Base-by-base conservation (phyloP, 2,797 vertebrate species). In the Tapera naevia region DNA sequence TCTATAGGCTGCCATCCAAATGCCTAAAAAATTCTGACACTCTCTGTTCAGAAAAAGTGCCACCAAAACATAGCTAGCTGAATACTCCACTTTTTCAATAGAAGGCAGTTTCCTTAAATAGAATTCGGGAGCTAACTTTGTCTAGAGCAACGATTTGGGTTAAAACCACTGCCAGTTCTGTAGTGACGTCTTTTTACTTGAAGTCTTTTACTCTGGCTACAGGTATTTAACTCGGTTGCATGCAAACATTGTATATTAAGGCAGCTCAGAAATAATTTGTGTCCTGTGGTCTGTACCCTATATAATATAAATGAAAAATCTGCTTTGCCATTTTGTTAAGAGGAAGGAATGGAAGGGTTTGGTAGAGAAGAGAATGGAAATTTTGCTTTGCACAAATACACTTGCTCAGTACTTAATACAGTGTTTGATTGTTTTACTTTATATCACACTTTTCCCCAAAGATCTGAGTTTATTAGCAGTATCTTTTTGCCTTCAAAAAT, bases 1-100 rank as follows among this genome's bases (percentile, higher is more conserved):
- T 91, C 89, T 45, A 80, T 94, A 96, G 95, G 96, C 96, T 96
- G 82, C 89, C 85, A 74, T 96, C 96, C 96, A 96, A 96, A 94
- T 95, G 85, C 94, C n/a, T n/a, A n/a, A 93, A 88, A 96, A 94
- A 91, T 92, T 89, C 75, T 93, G 96, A 96, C 93, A 91, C 87
- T 56, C 69, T 85, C 58, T 41, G 75, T 78, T 95, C 87, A 95
- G 85, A 86, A 93, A 53, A 96, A 94, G 82, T 95, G 93, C 87
- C 91, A 93, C 91, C 81, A 88, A 74, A 93, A 91, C 8, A 61
- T 78, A 95, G 95, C 82, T 91, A 86, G 75, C 85, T 96, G 87
- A 95, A 93, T 86, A 86, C 88, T 85, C 91, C 33, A 60, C 67
- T 93, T 93, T 86, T 91, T 89, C 94, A 94, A 89, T 93, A 92